These are phyloP conservation scores for Ceratotherium simum DNA, from an alignment of 2,113 vertebrate species.

Conservation along the genomic window DNA sequence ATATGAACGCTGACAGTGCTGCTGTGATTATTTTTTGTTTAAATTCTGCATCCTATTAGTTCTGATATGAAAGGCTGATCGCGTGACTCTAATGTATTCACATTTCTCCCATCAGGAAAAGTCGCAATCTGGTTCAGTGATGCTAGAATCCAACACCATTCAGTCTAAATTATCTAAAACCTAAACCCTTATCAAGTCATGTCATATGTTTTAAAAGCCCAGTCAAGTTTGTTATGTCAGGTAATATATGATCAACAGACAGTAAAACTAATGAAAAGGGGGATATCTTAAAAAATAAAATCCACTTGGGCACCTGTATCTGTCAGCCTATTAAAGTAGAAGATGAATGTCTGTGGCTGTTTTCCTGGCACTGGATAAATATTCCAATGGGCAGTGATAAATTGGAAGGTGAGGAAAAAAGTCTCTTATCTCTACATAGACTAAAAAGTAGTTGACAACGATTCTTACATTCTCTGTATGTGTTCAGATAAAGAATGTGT, in stretches of 20 bases:
- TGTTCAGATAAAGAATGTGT: background rate
- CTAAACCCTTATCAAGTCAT: background rate
- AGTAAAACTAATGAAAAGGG: background rate
- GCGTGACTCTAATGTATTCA: background rate
- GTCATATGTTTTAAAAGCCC: background rate
- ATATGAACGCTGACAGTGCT: background rate
- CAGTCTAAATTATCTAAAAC: background rate
- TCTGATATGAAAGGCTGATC: background rate
- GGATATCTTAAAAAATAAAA: conserved; percentile 29
- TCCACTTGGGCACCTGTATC: background rate
- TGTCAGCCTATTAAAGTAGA: conserved; percentile 44
- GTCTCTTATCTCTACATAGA: conserved; percentile 66
- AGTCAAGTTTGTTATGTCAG: background rate
- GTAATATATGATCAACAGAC: conserved; percentile 22
- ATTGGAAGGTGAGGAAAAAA: conserved; percentile 47
- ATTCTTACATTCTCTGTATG: background rate
- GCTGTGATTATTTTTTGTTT: background rate
- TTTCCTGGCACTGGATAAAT: background rate
- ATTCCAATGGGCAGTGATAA: conserved; percentile 37
- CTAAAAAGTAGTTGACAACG: background rate
- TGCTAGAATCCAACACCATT: background rate
- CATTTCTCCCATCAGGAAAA: background rate
- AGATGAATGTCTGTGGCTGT: background rate
- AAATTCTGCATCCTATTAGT: background rate
- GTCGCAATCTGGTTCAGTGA: background rate